Conservation (phyloP, 2,888 invertebrate species). For the Pemphredon lugubris region DNA sequence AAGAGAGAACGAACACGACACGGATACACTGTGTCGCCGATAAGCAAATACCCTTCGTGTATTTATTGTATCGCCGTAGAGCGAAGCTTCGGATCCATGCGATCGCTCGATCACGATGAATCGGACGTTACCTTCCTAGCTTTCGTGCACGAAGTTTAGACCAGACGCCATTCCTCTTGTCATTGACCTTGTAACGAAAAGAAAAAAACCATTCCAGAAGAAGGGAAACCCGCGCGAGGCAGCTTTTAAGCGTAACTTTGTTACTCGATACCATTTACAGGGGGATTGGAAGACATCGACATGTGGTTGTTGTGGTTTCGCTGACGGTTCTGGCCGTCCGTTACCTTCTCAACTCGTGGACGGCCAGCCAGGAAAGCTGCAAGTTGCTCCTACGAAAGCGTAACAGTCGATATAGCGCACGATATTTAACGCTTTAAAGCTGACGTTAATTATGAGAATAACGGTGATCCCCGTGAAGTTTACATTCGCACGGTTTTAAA, state of each 20-base stretch:
- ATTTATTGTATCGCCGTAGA: slow-evolving; percentile 10
- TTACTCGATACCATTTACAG: slow-evolving; percentile 75
- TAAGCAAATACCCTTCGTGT: slow-evolving; percentile 18
- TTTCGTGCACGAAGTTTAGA: background rate
- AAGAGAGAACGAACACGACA: slow-evolving; percentile 26
- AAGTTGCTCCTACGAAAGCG: slow-evolving; percentile 83
- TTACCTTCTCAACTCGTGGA: slow-evolving; percentile 84
- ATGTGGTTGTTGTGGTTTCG: slow-evolving; percentile 79
- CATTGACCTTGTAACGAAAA: slow-evolving; percentile 42
- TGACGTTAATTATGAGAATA: background rate
- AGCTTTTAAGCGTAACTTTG: slow-evolving; percentile 27
- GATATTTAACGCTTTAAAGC: background rate
- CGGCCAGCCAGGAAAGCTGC: slow-evolving; percentile 87
- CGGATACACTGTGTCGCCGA: slow-evolving; percentile 36
- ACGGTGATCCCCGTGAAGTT: too few species aligned
- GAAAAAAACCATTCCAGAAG: slow-evolving; percentile 33
- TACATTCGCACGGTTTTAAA: too few species aligned
- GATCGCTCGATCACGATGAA: slow-evolving; percentile 19
- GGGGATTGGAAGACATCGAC: slow-evolving; percentile 60
- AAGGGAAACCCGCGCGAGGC: slow-evolving; percentile 26
- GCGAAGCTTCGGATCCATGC: slow-evolving; percentile 3
- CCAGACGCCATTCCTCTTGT: slow-evolving; percentile 15
- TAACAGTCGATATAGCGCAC: background rate
- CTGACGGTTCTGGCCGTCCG: slow-evolving; percentile 81
- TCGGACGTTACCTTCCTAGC: background rate